phyloP scores from a whole-genome alignment of 2,797 vertebrate species.

The Pteropus rufus region DNA sequence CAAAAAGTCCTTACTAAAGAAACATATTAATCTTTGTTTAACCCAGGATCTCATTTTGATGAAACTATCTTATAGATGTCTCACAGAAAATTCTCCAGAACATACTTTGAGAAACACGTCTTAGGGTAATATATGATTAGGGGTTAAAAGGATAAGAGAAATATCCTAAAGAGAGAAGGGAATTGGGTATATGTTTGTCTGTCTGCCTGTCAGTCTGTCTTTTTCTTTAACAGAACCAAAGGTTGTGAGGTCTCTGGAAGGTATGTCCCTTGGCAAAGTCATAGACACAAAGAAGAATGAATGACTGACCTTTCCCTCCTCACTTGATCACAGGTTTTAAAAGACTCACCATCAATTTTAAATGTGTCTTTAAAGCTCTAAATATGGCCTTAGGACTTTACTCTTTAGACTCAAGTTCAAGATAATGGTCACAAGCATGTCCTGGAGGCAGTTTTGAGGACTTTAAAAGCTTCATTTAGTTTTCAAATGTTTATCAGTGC shows the following conservation, averaged over 20 bases:
- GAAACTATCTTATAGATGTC: not conserved
- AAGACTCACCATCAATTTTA: constrained; percentile 60
- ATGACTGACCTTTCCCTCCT: constrained; percentile 49
- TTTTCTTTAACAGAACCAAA: not conserved
- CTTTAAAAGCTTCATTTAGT: constrained; percentile 67
- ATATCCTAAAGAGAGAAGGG: not conserved
- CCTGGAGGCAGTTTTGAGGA: constrained; percentile 62
- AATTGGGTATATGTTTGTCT: not conserved
- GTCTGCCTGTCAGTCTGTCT: not conserved
- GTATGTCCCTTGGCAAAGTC: constrained; percentile 19
- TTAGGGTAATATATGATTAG: constrained; percentile 22
- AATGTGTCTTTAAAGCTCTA: constrained; percentile 67
- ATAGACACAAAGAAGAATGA: not conserved
- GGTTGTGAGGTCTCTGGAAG: not conserved
- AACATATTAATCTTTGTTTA: not conserved
- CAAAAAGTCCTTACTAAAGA: not conserved
- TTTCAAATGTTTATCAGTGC: constrained; percentile 64
- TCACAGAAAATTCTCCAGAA: not conserved
- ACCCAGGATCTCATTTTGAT: not conserved
- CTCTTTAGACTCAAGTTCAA: constrained; percentile 63
- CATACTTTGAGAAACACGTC: constrained; percentile 6
- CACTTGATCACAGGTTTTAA: constrained; percentile 68
- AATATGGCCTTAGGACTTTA: constrained; percentile 67
- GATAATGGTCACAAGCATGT: constrained; percentile 64
- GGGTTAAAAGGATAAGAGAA: constrained; percentile 11